Evolutionary conservation across 2,888 invertebrate species (phyloP), one percentile per base, ranked within the genome.

Genomic region (Vesta saturnalis): DNA sequence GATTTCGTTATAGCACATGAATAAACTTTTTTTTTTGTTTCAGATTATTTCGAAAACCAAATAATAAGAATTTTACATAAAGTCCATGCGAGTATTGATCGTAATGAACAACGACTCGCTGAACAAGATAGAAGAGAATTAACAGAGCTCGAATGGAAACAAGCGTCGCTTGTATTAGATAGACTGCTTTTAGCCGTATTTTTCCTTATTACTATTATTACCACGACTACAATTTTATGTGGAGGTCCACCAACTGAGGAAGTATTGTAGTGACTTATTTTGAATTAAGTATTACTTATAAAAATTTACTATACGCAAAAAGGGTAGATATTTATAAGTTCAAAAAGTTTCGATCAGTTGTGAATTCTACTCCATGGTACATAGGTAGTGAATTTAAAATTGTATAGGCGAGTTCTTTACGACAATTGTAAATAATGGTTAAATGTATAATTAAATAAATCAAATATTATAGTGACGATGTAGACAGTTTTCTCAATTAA

Each of bases 141-240:
- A 57, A 92, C 93, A 69, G 93, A 93, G 79, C 85, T 93, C 62
- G 95, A 96, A 82, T 96, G 95, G 95, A 93, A 90, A 76, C 90
- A 90, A 77, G 88, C 93, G 69, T 94, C 95, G 0, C 89, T 95
- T 60, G 94, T 96, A 12, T 89, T 94, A 68, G 96, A 96, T 82
- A 87, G 92, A 43, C 89, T 93, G 1, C 86, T 94, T 0, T 87
- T 94, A 14, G 91, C 90, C 67, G 88, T 92, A 18, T 94, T 94
- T 83, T 89, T 93, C 69, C 85, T 93, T 69, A 90, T 92, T 63
- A 94, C 94, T 6, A 87, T 90, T 57, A 89, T 93, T 72, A 90
- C 93, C n/a, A 93, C 94, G 0, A 90, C 92, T 0, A 91, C 92
- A 72, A 94, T 94, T 75, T 85, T 94, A 59, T 91, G 85, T 84